Base-by-base conservation (phyloP, 2,888 invertebrate genomes). In the Oeneis ivallda region DNA sequence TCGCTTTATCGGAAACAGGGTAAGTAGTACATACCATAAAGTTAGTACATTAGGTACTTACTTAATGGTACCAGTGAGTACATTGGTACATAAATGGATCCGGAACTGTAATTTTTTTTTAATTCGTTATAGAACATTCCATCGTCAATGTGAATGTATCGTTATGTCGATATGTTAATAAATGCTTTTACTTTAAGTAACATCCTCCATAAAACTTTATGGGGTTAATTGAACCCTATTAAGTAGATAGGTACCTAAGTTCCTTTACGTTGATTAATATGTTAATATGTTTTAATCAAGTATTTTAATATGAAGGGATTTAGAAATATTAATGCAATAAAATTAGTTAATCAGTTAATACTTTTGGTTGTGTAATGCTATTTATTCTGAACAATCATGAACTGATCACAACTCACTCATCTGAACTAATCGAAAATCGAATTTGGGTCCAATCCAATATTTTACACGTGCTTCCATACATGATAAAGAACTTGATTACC, bases 131-230 rank as follows among this genome's bases (percentile, higher is more conserved):
- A 53, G 37, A 32, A 37, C 34, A 53, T 37, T 10, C 56, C 39
- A 56, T 56, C 41, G 41, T 56, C 56, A 39, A 11, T 37, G 54
- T 41, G 0, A 56, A 19, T 13, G 56, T 56, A 13, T 56, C 10
- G 41, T 19, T 56, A 41, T n/a, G 19, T 41, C 56, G 41, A 41
- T 41, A 56, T 56, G 56, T 56, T 56, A 56, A 56, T 56, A 19
- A 17, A 41, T 56, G 56, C 58, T 58, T 58, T 58, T 58, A 58
- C 58, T 47, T 34, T 58, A 58, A 58, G 58, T 58, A 58, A 58
- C 58, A 15, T 58, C 34, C 11, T 47, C 58, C 26, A 58, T 58
- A 58, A 58, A 58, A 58, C 32, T 58, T 58, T 58, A 58, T 34
- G 58, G 32, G 5, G 15, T 45, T 47, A 56, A 56, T 47, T 58